These are phyloP conservation scores for Apis laboriosa DNA, from an alignment of 1,140 invertebrate genomes.

Conservation along the genomic window DNA sequence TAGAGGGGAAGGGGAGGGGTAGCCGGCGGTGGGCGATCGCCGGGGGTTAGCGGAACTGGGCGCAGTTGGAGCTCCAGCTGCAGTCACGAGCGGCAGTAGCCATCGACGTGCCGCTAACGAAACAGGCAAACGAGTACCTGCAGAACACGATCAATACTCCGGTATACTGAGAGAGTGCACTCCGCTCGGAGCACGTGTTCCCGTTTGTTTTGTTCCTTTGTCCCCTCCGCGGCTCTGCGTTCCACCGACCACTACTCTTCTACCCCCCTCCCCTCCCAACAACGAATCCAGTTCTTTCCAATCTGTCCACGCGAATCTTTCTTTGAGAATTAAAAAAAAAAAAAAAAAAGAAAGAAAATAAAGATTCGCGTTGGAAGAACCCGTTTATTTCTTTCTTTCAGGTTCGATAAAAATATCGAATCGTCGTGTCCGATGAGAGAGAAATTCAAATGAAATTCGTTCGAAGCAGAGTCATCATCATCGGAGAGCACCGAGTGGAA, in stretches of 20 bases:
- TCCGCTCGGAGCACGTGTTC: slow-evolving; percentile 65
- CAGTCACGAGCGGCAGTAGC: slow-evolving; percentile 33
- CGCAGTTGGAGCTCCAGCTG: slow-evolving; percentile 29
- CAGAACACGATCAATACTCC: slow-evolving; percentile 72
- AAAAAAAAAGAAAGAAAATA: too few relatives aligned
- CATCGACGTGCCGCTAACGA: slow-evolving; percentile 64
- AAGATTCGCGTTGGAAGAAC: too few relatives aligned
- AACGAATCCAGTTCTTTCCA: too few relatives aligned
- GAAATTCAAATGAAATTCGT: too few relatives aligned
- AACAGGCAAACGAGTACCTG: slow-evolving; percentile 67
- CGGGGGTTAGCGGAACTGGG: slow-evolving; percentile 16
- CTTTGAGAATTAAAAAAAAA: too few relatives aligned
- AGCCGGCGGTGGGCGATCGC: background rate
- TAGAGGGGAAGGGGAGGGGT: background rate
- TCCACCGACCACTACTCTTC: background rate
- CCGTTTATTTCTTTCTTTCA: too few relatives aligned
- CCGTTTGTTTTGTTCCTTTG: slow-evolving; percentile 63
- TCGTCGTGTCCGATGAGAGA: too few relatives aligned
- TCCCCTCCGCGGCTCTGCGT: background rate
- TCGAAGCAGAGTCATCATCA: too few relatives aligned
- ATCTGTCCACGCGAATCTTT: too few relatives aligned
- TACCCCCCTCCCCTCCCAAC: too few relatives aligned
- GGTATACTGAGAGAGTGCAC: slow-evolving; percentile 55
- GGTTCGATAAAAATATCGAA: too few relatives aligned
- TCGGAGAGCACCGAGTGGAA: background rate